Base-by-base conservation (phyloP, 1,140 invertebrate genomes). In the Mactra quadrangularis region DNA sequence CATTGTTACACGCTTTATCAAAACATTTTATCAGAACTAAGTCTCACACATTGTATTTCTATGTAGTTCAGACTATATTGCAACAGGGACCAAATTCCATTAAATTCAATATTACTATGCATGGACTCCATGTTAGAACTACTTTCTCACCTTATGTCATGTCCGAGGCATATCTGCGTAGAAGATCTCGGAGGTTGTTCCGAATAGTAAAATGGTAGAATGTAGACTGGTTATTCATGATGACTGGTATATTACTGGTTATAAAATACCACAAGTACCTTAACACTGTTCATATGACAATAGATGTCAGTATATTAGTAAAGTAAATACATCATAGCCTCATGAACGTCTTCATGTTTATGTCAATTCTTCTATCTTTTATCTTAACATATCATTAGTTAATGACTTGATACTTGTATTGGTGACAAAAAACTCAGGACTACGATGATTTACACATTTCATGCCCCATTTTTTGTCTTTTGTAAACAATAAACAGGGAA, bases 241-340 rank as follows among this genome's bases (percentile, higher is more conserved):
- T 68, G 64, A 68, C 45, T 31, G n/a, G 47, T 47, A 68, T 68
- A n/a, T 68, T 68, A 68, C 64, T 27, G n/a, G 38, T 68, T 68
- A 38, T 68, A 17, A 68, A 68, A 68, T 68, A 68, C 45, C 41
- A 50, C 38, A 41, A 41, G 45, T 47, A 68, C 64, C 45, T 47
- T 31, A 47, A 68, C 41, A 68, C 31, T 68, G 64, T 68, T 68
- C 35, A 68, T 27, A 68, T 50, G 70, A 45, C 53, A 72, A 45
- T 55, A 72, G 11, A 45, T 72, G 70, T 72, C 70, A 72, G 70
- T 17, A 22, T n/a, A 33, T 17, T 27, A 45, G 45, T 31, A 45
- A 33, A 75, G 31, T 29, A 75, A 57, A 75, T 75, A 60, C 72
- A 75, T 75, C 72, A 75, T 75, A 57, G 45, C 60, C 72, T 45